Evolutionary conservation across 2,113 vertebrate species (phyloP).

Genomic region (Pterocles burchelli): DNA sequence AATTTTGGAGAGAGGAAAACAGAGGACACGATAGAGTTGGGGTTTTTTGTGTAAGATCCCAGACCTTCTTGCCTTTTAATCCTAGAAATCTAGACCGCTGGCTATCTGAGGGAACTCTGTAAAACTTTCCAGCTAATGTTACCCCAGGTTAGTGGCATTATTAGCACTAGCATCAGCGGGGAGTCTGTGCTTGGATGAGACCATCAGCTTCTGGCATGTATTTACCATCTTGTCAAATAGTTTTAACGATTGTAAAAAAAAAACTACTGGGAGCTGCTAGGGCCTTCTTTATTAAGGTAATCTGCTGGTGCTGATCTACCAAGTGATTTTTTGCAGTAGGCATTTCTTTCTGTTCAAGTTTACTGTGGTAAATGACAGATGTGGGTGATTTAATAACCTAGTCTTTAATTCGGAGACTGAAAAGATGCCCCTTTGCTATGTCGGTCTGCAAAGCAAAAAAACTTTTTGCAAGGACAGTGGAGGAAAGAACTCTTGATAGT

Average conservation of each 20-base stretch:
- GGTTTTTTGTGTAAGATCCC: neutral
- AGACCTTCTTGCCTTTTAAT: neutral
- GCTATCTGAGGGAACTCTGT: neutral
- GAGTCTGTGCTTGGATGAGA: neutral
- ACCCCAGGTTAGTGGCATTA: neutral
- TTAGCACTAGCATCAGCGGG: neutral
- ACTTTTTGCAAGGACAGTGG: neutral
- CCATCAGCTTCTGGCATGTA: neutral
- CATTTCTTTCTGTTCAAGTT: neutral
- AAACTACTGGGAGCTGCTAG: neutral
- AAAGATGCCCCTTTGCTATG: neutral
- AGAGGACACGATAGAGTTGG: neutral
- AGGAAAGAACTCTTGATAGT: neutral
- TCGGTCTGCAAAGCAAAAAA: neutral
- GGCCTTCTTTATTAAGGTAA: neutral
- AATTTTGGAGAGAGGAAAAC: neutral
- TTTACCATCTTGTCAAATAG: neutral
- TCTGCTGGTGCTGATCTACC: neutral
- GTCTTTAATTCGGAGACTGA: neutral
- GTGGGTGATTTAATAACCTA: neutral
- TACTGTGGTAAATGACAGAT: neutral
- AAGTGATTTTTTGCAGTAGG: neutral
- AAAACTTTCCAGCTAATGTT: neutral
- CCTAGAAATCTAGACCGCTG: neutral
- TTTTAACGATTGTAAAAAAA: neutral